A percentile compares a stretch with the other conserved stretches of the same genome.
Conservation (phyloP, 2,113 vertebrate genomes). For the Phyllopteryx taeniolatus region DNA sequence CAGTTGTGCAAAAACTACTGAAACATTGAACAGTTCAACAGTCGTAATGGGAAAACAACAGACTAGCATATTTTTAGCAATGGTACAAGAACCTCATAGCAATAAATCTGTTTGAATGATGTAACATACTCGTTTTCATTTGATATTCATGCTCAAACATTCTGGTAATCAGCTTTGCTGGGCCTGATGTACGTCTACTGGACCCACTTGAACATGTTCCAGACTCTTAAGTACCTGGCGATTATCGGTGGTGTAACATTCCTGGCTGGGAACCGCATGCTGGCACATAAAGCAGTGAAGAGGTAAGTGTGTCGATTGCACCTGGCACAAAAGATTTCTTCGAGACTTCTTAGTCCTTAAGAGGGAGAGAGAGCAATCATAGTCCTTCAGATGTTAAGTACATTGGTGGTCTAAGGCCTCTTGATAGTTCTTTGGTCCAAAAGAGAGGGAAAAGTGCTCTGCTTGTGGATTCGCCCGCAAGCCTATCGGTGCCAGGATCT, state of each 20-base stretch:
- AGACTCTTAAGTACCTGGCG: slow-evolving; percentile 96
- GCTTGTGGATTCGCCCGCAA: slow-evolving; percentile 22
- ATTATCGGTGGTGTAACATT: slow-evolving; percentile 91
- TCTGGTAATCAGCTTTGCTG: slow-evolving; percentile 80
- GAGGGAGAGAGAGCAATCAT: slow-evolving; percentile 3
- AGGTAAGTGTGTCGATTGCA: slow-evolving; percentile 70
- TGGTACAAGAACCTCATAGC: no score
- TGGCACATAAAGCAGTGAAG: slow-evolving; percentile 97
- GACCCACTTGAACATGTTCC: slow-evolving; percentile 99
- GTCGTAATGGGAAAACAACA: neutral
- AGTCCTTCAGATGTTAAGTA: slow-evolving; percentile 3
- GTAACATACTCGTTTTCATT: neutral
- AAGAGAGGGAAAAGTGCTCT: slow-evolving; percentile 18
- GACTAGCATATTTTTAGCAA: neutral
- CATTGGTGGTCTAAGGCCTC: slow-evolving; percentile 19
- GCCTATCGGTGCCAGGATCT: slow-evolving; percentile 6
- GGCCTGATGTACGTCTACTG: slow-evolving; percentile 98
- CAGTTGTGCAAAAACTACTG: no score
- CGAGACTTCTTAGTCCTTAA: slow-evolving; percentile 16
- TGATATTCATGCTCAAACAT: neutral
- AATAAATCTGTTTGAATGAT: neutral
- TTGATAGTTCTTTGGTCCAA: slow-evolving; percentile 29
- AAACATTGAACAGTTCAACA: no score
- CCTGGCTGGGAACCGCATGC: slow-evolving; percentile 97
- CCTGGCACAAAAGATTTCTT: slow-evolving; percentile 21